Base-by-base conservation (phyloP, 2,888 invertebrate genomes). In the Griposia aprilina region DNA sequence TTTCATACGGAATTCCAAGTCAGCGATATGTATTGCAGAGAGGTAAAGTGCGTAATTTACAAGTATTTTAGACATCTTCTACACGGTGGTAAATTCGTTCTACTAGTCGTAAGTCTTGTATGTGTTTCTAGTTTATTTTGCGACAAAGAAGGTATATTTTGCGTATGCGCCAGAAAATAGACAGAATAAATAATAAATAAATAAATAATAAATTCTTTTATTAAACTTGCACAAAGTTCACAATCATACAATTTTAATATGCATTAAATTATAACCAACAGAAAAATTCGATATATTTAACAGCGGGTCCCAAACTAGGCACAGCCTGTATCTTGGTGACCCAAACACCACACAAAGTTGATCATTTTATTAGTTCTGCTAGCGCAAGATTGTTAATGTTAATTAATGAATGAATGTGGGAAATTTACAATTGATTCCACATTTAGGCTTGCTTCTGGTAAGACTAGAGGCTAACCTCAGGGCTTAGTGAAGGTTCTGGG, bases 1-100 rank as follows among this genome's bases (percentile, higher is more conserved):
- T 88, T 87, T 87, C 84, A 83, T 82, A 80, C 82, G 69, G 84
- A 81, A 87, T 86, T 86, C 89, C 84, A 81, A 78, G 82, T 81
- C 84, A 83, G 78, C 57, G 86, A 83, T 87, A 87, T 85, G 84
- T 81, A 74, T 65, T 78, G 77, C 62, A 57, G 67, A 83, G 71
- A 75, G 57, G 79, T 83, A 83, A 76, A 78, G 87, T 86, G 76
- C 70, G 87, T 84, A 86, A 84, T 86, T 86, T 84, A 84, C 79
- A 84, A 86, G 79, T 79, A 69, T 86, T 86, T 83, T 76, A 74
- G 87, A 60, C 69, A 76, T 86, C 70, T 82, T 50, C 45, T 73
- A 60, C 70, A n/a, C 20, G 71, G 63, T 76, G 67, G 86, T 84
- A 59, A 41, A 69, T 76, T 55, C 20, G 45, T 62, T 59, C 2